phyloP scores from a whole-genome alignment of 2,113 vertebrate genomes.

The Crotalus tigris region DNA sequence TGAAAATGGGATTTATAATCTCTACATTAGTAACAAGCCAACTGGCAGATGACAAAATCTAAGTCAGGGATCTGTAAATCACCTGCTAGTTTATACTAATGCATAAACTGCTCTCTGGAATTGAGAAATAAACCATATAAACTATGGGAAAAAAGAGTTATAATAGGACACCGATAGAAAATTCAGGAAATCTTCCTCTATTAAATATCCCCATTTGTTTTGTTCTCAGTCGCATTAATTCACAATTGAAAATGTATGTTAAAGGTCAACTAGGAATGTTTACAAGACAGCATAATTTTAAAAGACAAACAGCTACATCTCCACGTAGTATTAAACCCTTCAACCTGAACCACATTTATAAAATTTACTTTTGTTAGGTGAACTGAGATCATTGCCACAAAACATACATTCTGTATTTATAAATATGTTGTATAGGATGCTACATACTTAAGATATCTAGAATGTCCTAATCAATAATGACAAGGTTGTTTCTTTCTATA shows the following conservation, averaged over 20 bases:
- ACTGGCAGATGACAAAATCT: neutral
- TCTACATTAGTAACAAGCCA: neutral
- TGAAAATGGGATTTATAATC: neutral
- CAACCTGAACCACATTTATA: neutral
- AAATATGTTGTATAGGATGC: neutral
- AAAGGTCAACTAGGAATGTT: constrained; percentile 4
- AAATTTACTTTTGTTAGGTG: neutral
- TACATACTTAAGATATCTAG: neutral
- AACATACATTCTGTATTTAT: constrained; percentile 6
- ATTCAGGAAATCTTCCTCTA: neutral
- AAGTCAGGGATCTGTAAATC: neutral
- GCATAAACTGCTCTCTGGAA: constrained; percentile 2
- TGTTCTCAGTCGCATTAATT: neutral
- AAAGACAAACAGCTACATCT: neutral
- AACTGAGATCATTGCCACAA: constrained; percentile 1
- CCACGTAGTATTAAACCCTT: neutral
- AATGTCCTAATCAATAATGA: constrained; percentile 1
- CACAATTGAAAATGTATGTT: neutral
- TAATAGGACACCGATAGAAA: constrained; percentile 2
- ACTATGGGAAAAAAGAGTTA: neutral
- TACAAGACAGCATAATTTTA: neutral
- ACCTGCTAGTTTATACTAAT: neutral
- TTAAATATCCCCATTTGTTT: neutral
- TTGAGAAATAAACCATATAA: constrained; percentile 21
- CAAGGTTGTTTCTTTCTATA: neutral